phyloP scores from a whole-genome alignment of 2,113 vertebrate genomes.

The Anarrhichthys ocellatus region DNA sequence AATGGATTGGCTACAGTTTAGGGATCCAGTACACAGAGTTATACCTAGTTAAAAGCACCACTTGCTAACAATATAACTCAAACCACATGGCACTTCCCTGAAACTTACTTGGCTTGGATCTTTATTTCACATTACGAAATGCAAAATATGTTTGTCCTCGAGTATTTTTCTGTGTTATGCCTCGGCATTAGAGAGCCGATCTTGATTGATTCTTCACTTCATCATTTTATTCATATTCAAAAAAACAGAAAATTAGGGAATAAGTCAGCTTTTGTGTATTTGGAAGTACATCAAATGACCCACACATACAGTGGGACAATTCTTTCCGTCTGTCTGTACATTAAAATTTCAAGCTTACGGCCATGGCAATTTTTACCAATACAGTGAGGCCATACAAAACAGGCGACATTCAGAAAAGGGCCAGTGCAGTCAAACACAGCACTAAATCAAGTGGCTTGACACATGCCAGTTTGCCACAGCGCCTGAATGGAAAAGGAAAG shows the following conservation, averaged over 20 bases:
- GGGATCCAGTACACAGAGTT: slow-evolving; percentile 63
- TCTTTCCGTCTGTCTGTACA: slow-evolving; percentile 72
- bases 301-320: slow-evolving; percentile 60
- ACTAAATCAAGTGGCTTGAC: slow-evolving; percentile 84
- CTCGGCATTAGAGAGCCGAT: slow-evolving; percentile 6
- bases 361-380: slow-evolving; percentile 78
- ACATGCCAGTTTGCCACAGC: slow-evolving; percentile 81
- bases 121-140: slow-evolving; percentile 27
- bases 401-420: slow-evolving; percentile 72
- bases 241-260: slow-evolving; percentile 56
- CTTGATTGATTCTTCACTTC: slow-evolving; percentile 53
- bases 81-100: slow-evolving; percentile 72
- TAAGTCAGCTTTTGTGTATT: slow-evolving; percentile 65
- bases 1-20: slow-evolving; percentile 82
- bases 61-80: slow-evolving; percentile 71
- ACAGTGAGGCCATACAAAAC: slow-evolving; percentile 74
- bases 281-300: slow-evolving; percentile 52
- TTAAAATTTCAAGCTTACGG: slow-evolving; percentile 79
- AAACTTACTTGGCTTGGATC: slow-evolving; percentile 9
- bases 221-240: slow-evolving; percentile 51
- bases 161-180: neutral
- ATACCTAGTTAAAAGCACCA: slow-evolving; percentile 74
- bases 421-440: slow-evolving; percentile 79
- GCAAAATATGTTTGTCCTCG: neutral
- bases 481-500: slow-evolving; percentile 83